Evolutionary conservation across 64 coral and sea anemone species (phyloP).

Genomic region (Montipora foliosa): DNA sequence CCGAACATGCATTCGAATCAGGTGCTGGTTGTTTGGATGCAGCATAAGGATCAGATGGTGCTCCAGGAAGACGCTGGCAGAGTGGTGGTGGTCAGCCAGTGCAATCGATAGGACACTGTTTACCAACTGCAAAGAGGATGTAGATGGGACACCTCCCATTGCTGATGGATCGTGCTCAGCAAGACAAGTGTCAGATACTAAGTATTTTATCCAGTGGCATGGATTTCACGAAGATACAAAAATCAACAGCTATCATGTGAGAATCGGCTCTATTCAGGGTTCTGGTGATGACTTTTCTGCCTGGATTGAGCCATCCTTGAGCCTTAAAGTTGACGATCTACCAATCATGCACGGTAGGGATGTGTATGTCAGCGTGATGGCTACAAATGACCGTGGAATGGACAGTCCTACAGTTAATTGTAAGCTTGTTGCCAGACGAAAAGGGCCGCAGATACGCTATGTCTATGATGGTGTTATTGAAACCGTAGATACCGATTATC

Average conservation of each 20-base stretch:
- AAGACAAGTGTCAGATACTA: slow-evolving; percentile 76
- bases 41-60: slow-evolving; percentile 75
- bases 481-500: slow-evolving; percentile 79
- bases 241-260: slow-evolving; percentile 75
- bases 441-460: slow-evolving; percentile 76
- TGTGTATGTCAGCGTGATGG: slow-evolving; percentile 77
- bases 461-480: slow-evolving; percentile 75
- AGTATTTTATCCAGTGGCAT: slow-evolving; percentile 87
- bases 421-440: slow-evolving; percentile 73
- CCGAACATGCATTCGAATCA: slow-evolving; percentile 50
- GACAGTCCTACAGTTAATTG: slow-evolving; percentile 80
- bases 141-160: slow-evolving; percentile 78
- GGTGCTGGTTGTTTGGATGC: slow-evolving; percentile 46
- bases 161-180: slow-evolving; percentile 67
- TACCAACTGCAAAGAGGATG: slow-evolving; percentile 65
- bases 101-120: slow-evolving; percentile 69
- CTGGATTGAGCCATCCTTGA: slow-evolving; percentile 60
- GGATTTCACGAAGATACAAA: slow-evolving; percentile 81
- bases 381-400: slow-evolving; percentile 78
- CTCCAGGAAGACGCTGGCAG: slow-evolving; percentile 68
- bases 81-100: slow-evolving; percentile 84
- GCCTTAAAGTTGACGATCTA: slow-evolving; percentile 60
- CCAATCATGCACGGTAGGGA: slow-evolving; percentile 87
- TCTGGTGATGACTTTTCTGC: slow-evolving; percentile 88
- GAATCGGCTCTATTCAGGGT: slow-evolving; percentile 79